A percentile compares a stretch with the other conserved stretches of the same genome.
Evolutionary conservation across 2,888 invertebrate species (phyloP).

Genomic region (Crocallis elinguaria): DNA sequence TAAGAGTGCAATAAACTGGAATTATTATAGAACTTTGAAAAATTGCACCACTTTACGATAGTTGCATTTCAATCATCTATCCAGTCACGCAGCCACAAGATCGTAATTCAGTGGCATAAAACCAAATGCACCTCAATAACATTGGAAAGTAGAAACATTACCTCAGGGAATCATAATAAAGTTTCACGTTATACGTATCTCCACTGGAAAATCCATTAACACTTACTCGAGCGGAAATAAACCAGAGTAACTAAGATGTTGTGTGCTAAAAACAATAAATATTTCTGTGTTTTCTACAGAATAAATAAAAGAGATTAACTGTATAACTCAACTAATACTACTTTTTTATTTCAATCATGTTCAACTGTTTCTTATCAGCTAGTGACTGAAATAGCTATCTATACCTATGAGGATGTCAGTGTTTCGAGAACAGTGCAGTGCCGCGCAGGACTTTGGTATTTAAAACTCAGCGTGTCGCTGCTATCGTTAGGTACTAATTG

Average conservation of each 20-base stretch:
- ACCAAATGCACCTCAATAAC: constrained; percentile 68
- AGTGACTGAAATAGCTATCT: too few species aligned
- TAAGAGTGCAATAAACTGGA: too few species aligned
- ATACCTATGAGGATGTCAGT: too few species aligned
- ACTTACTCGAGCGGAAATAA: constrained; percentile 65
- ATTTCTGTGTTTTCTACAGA: background rate
- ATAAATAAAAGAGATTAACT: too few species aligned
- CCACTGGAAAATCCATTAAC: constrained; percentile 71
- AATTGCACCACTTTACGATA: constrained; percentile 12
- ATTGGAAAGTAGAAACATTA: constrained; percentile 66
- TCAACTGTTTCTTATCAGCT: too few species aligned
- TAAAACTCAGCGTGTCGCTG: too few species aligned
- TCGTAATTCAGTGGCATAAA: constrained; percentile 69
- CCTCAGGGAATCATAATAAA: constrained; percentile 71
- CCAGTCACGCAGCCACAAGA: constrained; percentile 60
- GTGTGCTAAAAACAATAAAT: constrained; percentile 43
- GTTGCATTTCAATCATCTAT: constrained; percentile 55
- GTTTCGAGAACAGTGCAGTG: too few species aligned
- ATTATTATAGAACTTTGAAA: too few species aligned
- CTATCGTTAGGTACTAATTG: too few species aligned
- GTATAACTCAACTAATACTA: too few species aligned
- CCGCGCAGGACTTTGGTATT: too few species aligned
- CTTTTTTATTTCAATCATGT: too few species aligned
- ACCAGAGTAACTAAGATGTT: constrained; percentile 48
- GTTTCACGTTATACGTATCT: constrained; percentile 53